Base-by-base conservation (phyloP, 2,113 vertebrate genomes). In the Paratilapia polleni region DNA sequence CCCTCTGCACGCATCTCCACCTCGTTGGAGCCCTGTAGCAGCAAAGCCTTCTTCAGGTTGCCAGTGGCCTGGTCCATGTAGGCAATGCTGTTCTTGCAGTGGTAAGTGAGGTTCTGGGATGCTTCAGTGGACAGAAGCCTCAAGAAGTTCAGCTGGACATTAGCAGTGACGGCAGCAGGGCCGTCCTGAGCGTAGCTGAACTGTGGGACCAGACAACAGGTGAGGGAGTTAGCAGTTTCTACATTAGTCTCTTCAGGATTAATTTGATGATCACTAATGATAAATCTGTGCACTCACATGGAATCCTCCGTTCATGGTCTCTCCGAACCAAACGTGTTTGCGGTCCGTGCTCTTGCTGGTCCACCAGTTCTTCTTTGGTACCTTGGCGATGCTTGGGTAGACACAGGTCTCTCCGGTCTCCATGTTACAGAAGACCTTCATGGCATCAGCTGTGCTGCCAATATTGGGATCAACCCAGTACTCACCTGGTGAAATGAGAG, bases 381-480 rank as follows among this genome's bases (percentile, higher is more conserved):
- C 95, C 7, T 87, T 97, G 34, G 96, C 74, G 2, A 97, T 98
- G 89, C 87, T 98, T 36, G 98, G 97, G 82, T 97, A 96, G 90
- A 99, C 98, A 0, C 98, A 99, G 64, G 97, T 97, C 97, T 99
- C 97, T 0, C 98, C 98, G 0, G 96, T 98, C 93, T 97, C 98
- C 98, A 99, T 98, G 95, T 99, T 98, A 88, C 98, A 99, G 97
- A 97, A 99, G 34, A 97, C 98, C 88, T 98, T 99, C 91, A 99
- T 98, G 94, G 98, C 97, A 0, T 99, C 98, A 78, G 97, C 94
- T 6, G 94, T 97, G 95, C 98, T 97, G 92, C 98, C 98, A 59
- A 99, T 96, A 95, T 99, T 99, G 26, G 98, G 98, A 88, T 99
- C 98, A 3, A 99, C 97, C 97, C 97, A 99, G 95, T 99, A 99